These are phyloP conservation scores for Silurus asotus DNA, from an alignment of 2,113 vertebrate genomes.

Conservation along the genomic window DNA sequence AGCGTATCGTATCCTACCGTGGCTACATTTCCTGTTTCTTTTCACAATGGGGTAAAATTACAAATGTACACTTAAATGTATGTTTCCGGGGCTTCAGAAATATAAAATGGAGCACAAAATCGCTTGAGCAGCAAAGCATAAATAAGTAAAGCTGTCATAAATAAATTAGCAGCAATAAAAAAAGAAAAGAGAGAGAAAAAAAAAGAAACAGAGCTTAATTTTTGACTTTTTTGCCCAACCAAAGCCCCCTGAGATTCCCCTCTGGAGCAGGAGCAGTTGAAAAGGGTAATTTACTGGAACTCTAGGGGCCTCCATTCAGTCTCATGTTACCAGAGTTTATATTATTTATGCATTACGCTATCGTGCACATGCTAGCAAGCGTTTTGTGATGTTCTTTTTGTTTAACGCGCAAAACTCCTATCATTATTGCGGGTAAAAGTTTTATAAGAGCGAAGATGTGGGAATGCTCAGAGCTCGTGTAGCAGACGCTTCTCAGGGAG, in stretches of 20 bases:
- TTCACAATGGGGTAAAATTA: not conserved
- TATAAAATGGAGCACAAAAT: not conserved
- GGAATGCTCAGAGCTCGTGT: slow-evolving; percentile 37
- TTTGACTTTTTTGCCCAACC: slow-evolving; percentile 1
- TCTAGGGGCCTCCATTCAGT: slow-evolving; percentile 13
- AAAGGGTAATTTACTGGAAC: slow-evolving; percentile 40
- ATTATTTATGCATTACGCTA: slow-evolving; percentile 2
- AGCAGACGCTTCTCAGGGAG: slow-evolving; percentile 21
- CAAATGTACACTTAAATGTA: not conserved
- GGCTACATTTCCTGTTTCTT: not conserved
- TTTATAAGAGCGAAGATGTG: slow-evolving; percentile 32
- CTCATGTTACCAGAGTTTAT: not conserved
- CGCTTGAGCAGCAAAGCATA: not conserved
- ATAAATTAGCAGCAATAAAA: slow-evolving; percentile 24
- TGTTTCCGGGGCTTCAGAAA: not conserved
- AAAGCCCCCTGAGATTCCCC: slow-evolving; percentile 11
- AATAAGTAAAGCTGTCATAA: slow-evolving; percentile 13
- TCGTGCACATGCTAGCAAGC: not conserved
- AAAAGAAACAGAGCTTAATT: not conserved
- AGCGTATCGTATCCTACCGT: not conserved
- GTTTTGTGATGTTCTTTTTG: not conserved
- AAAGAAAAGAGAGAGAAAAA: not conserved
- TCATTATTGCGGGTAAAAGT: slow-evolving; percentile 33
- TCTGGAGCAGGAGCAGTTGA: slow-evolving; percentile 2
- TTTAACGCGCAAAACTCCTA: slow-evolving; percentile 2